Evolutionary conservation across 2,797 vertebrate species (phyloP).

Genomic region (Hoplostethus atlanticus): DNA sequence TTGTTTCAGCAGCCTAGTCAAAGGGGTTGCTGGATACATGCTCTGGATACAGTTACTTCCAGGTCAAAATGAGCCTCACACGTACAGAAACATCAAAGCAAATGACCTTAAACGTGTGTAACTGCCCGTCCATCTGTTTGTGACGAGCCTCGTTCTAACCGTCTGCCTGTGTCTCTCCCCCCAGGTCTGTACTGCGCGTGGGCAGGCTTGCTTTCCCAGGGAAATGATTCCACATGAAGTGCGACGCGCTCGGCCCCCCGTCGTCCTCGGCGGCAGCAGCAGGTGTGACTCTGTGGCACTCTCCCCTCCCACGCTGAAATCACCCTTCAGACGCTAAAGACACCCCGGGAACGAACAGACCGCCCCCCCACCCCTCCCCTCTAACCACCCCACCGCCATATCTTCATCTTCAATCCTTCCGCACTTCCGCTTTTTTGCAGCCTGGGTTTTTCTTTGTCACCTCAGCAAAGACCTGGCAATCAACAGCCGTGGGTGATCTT

Average conservation of each 20-base stretch:
- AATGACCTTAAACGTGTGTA: neutral
- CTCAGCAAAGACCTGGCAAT: slow-evolving; percentile 40
- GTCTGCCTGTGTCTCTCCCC: slow-evolving; percentile 43
- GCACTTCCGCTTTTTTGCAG: slow-evolving; percentile 38
- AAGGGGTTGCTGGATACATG: no score
- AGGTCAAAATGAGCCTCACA: neutral
- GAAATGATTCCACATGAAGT: slow-evolving; percentile 99
- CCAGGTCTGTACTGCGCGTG: slow-evolving; percentile 88
- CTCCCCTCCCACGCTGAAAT: slow-evolving; percentile 66
- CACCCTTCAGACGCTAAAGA: slow-evolving; percentile 89
- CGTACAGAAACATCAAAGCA: neutral
- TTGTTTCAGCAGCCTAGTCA: neutral
- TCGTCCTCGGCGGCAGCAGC: slow-evolving; percentile 86
- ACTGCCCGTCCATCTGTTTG: neutral
- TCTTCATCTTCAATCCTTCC: slow-evolving; percentile 52
- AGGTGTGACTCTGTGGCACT: slow-evolving; percentile 88
- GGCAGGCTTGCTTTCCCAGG: slow-evolving; percentile 87
- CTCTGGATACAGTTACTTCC: no score
- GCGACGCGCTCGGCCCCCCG: slow-evolving; percentile 83
- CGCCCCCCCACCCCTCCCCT: slow-evolving; percentile 55
- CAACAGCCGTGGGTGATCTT: slow-evolving; percentile 40
- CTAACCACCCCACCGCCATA: slow-evolving; percentile 52
- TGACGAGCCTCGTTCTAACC: slow-evolving; percentile 5
- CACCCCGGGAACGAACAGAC: slow-evolving; percentile 64
- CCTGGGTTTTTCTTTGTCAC: slow-evolving; percentile 43